Evolutionary conservation across 2,888 invertebrate genomes (phyloP).

Genomic region (Danaus chrysippus): DNA sequence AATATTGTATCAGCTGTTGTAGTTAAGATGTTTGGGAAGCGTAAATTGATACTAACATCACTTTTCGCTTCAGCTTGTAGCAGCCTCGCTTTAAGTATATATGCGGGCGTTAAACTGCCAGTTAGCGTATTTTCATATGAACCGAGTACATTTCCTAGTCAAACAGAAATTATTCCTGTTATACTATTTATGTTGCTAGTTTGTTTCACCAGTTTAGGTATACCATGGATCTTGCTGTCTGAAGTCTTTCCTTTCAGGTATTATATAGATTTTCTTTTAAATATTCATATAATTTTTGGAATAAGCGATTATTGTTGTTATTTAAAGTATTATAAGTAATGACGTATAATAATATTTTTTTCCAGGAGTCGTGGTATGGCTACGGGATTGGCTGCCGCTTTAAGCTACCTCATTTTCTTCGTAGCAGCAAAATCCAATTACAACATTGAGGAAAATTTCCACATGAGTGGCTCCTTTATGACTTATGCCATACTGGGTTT

Average conservation of each 20-base stretch:
- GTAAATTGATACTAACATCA: constrained; percentile 59
- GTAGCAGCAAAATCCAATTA: constrained; percentile 75
- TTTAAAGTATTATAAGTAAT: neutral
- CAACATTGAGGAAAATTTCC: constrained; percentile 67
- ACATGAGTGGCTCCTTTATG: constrained; percentile 71
- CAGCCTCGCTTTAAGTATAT: constrained; percentile 56
- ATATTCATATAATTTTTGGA: too few species aligned
- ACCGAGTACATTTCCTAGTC: constrained; percentile 52
- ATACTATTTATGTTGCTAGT: constrained; percentile 60
- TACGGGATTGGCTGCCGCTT: constrained; percentile 73
- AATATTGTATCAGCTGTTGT: constrained; percentile 57
- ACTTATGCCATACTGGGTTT: constrained; percentile 66
- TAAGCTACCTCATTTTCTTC: constrained; percentile 71
- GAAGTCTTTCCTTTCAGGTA: constrained; percentile 80
- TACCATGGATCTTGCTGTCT: constrained; percentile 79
- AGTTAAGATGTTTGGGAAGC: constrained; percentile 61
- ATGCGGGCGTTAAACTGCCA: constrained; percentile 46
- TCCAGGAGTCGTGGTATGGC: constrained; percentile 76
- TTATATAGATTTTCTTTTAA: constrained; percentile 15
- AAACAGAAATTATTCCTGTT: constrained; percentile 63
- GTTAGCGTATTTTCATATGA: constrained; percentile 62
- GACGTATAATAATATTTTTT: constrained; percentile 16
- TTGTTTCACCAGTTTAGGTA: constrained; percentile 60
- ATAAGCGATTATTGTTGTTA: neutral
- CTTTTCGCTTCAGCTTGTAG: constrained; percentile 53